Percentiles rank a stretch among this genome's conserved stretches.
Evolutionary conservation across 2,888 invertebrate genomes (phyloP).

Genomic region (Galeopsomyia nigrocyanea): DNA sequence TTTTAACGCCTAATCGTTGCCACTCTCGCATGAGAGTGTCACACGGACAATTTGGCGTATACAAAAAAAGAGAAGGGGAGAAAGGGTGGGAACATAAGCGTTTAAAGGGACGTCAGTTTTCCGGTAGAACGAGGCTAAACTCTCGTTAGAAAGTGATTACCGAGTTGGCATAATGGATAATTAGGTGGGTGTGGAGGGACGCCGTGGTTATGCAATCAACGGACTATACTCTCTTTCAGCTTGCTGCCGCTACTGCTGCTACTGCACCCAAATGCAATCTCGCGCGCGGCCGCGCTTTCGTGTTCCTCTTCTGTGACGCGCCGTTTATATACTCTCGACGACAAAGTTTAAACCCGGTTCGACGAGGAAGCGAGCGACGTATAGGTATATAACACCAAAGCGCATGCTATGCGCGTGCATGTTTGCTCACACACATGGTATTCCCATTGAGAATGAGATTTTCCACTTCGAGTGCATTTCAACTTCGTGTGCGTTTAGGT

Average conservation of each 20-base stretch:
- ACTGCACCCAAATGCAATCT: slow-evolving; percentile 12
- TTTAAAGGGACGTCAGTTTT: slow-evolving; percentile 37
- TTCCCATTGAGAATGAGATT: no score
- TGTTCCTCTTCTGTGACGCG: slow-evolving; percentile 16
- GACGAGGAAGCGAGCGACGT: not conserved
- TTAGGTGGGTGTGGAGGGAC: slow-evolving; percentile 46
- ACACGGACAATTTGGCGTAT: no score
- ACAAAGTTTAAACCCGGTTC: slow-evolving; percentile 7
- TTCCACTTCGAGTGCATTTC: no score
- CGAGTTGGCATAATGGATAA: slow-evolving; percentile 51
- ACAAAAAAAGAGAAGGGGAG: no score
- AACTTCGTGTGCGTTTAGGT: no score
- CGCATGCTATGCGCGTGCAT: no score
- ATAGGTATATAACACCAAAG: no score
- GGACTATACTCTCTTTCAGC: not conserved
- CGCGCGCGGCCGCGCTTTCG: not conserved
- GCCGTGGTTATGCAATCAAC: slow-evolving; percentile 36
- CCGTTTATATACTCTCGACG: not conserved
- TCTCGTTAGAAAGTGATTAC: slow-evolving; percentile 52
- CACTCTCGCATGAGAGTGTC: no score
- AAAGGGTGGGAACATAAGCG: no score
- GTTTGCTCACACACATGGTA: not conserved
- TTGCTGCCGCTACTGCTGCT: slow-evolving; percentile 5
- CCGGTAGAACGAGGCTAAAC: slow-evolving; percentile 37
- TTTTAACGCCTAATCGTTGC: no score